Base-by-base conservation (phyloP, 1,140 invertebrate species). In the Formica exsecta region DNA sequence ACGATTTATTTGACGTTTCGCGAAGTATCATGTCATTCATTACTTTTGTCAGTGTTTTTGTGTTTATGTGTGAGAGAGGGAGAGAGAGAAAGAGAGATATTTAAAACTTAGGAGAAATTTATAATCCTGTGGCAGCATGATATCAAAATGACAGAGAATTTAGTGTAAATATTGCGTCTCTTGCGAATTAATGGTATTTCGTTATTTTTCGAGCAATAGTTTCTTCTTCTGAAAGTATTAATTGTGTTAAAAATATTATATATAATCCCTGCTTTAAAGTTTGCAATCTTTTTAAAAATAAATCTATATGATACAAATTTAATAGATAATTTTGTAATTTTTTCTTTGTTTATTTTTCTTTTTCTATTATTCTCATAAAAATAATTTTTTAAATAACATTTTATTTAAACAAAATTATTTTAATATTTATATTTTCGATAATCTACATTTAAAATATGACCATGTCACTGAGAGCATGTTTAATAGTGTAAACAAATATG, bases 41-140 rank as follows among this genome's bases (percentile, higher is more conserved):
- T 44, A 79, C 62, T 68, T 88, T 77, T 75, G 19, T 36, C 38
- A 68, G 4, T 22, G 44, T 44, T 29, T 48, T 3, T 51, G 16
- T 51, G 5, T 19, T 5, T 51, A 19, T 51, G 5, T 51, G 48
- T 19, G 16, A 19, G 5, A 19, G 1, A 51, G 3, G 11, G 44
- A 13, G 3, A 44, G 8, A 29, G 25, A 44, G 8, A 44, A 1
- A 38, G 8, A 16, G 44, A 16, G 11, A 25, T 25, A 88, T 77
- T 88, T 86, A 86, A 86, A 81, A 70, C 65, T 84, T 68, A 62
- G 38, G 7, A 25, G 25, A 41, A 88, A 83, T 88, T 88, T 86
- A 88, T 83, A 83, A 86, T 86, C 62, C 61, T 44, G 70, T 57
- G 32, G 64, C 59, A 51, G 59, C 32, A 62, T 59, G 81, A 44